These are phyloP conservation scores for Pseudolaguvia tuberculata DNA, from an alignment of 2,113 vertebrate species.

Conservation along the genomic window DNA sequence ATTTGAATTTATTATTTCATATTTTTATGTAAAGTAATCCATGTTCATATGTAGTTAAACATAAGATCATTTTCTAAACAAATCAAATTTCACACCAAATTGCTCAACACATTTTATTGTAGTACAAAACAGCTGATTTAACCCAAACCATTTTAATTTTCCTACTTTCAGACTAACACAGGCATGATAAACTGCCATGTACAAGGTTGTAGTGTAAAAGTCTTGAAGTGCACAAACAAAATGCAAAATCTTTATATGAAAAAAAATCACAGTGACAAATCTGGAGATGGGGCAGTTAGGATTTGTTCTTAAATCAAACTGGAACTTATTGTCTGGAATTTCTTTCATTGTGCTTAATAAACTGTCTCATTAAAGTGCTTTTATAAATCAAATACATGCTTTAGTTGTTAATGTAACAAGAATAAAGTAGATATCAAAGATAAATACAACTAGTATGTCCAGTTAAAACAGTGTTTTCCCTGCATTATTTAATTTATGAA, in stretches of 20 bases:
- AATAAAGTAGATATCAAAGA: neutral
- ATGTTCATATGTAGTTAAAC: constrained; percentile 8
- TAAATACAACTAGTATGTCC: neutral
- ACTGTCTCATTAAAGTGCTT: neutral
- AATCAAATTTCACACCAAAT: constrained; percentile 51
- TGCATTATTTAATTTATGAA: too few species aligned
- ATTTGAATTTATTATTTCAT: neutral
- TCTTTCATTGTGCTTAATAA: neutral
- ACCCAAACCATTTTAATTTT: constrained; percentile 4
- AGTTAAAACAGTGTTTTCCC: neutral
- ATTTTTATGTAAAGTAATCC: neutral
- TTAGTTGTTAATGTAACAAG: neutral
- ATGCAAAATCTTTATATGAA: neutral
- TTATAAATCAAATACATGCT: neutral
- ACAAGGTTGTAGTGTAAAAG: constrained; percentile 4
- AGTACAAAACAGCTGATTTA: constrained; percentile 30
- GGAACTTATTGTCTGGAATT: neutral
- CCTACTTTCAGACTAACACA: constrained; percentile 17
- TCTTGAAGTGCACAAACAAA: constrained; percentile 16
- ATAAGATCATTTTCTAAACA: constrained; percentile 56
- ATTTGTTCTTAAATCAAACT: neutral
- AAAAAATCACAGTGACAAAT: neutral
- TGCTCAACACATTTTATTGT: constrained; percentile 44
- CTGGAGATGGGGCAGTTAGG: neutral
- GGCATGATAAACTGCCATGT: constrained; percentile 17